Percentiles rank a stretch among this genome's conserved stretches.
Evolutionary conservation across 2,113 vertebrate genomes (phyloP).

Genomic region (Microcebus ravelobensis): DNA sequence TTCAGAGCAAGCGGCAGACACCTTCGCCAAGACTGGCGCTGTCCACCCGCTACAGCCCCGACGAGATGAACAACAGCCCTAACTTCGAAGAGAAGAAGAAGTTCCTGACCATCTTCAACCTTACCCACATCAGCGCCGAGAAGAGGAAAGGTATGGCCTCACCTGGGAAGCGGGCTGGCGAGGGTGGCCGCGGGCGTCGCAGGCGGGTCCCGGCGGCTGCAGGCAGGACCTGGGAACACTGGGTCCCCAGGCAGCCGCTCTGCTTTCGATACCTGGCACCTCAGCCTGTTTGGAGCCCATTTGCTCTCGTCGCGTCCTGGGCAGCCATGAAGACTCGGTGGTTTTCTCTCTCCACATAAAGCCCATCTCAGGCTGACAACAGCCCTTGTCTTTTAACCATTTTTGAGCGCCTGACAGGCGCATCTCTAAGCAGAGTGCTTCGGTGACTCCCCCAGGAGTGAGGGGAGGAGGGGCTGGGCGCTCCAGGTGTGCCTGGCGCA

Average conservation of each 20-base stretch:
- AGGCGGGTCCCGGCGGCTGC: background rate
- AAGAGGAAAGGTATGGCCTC: constrained; percentile 91
- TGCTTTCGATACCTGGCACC: fast-evolving
- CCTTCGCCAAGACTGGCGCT: constrained; percentile 87
- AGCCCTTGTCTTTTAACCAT: background rate
- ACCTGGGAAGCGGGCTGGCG: fast-evolving
- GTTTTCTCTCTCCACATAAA: no score
- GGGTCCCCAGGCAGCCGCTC: fast-evolving
- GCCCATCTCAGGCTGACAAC: background rate
- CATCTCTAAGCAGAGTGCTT: background rate
- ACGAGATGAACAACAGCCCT: constrained; percentile 96
- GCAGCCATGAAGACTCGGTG: fast-evolving
- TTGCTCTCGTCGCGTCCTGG: background rate
- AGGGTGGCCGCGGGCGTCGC: background rate
- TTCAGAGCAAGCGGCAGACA: constrained; percentile 91
- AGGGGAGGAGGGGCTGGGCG: background rate
- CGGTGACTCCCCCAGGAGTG: fast-evolving
- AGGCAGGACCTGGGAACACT: background rate
- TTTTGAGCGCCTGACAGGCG: fast-evolving
- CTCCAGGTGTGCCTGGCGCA: fast-evolving
- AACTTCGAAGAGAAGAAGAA: constrained; percentile 97
- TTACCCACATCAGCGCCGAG: constrained; percentile 94
- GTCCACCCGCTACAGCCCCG: constrained; percentile 95
- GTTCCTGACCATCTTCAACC: constrained; percentile 97
- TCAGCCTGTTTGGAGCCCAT: background rate